A percentile compares a stretch with the other conserved stretches of the same genome.
Conservation (phyloP, 2,888 invertebrate species). For the Cryptus viduatorius region DNA sequence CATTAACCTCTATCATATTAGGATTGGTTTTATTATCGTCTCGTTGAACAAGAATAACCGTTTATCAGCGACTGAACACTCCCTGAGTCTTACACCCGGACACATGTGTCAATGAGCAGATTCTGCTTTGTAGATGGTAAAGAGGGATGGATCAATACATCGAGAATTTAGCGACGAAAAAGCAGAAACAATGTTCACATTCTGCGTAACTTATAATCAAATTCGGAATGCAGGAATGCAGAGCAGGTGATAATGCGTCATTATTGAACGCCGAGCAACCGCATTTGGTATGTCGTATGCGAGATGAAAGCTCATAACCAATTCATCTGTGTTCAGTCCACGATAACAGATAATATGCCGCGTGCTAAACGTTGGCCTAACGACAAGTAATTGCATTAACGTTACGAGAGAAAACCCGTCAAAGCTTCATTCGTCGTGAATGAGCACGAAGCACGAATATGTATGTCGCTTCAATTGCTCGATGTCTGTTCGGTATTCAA, state of each 20-base stretch:
- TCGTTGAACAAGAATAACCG: constrained; percentile 75
- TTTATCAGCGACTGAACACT: constrained; percentile 78
- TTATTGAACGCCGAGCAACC: neutral
- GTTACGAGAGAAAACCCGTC: neutral
- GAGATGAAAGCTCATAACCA: neutral
- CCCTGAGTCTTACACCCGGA: constrained; percentile 58
- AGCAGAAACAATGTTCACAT: neutral
- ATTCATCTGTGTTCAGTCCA: neutral
- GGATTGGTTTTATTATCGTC: constrained; percentile 76
- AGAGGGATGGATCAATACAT: neutral
- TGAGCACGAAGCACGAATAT: constrained; percentile 15
- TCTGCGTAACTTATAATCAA: neutral
- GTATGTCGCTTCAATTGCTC: constrained; percentile 33
- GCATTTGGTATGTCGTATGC: neutral
- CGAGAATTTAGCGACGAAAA: neutral
- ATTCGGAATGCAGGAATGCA: too few relatives aligned
- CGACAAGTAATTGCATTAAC: constrained; percentile 18
- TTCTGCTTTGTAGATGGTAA: neutral
- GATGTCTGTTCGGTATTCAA: constrained; percentile 13
- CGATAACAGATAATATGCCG: constrained; percentile 1
- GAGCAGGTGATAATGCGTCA: neutral
- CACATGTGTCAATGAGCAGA: neutral
- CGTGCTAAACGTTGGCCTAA: neutral
- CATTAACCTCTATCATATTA: constrained; percentile 77
- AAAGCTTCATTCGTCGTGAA: constrained; percentile 15